Evolutionary conservation across 2,888 invertebrate species (phyloP).

Genomic region (Tachina grossa): DNA sequence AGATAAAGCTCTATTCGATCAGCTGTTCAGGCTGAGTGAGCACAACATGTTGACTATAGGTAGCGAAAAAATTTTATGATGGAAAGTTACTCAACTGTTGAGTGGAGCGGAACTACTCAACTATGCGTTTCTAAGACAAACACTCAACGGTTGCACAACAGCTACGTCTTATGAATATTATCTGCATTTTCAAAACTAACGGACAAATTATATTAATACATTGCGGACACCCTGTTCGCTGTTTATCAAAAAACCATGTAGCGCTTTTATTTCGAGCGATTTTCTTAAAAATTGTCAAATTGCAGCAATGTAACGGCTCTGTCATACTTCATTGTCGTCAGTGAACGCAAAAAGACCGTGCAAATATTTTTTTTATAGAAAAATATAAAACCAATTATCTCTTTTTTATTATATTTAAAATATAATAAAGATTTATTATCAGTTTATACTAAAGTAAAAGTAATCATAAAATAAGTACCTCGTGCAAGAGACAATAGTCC

Average conservation of each 20-base stretch:
- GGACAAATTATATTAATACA: too few species aligned
- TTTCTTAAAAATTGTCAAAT: not conserved
- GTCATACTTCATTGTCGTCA: slow-evolving; percentile 3
- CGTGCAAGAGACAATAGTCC: slow-evolving; percentile 25
- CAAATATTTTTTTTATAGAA: slow-evolving; percentile 22
- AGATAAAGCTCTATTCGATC: too few species aligned
- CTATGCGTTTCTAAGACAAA: too few species aligned
- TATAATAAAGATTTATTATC: not conserved
- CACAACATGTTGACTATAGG: too few species aligned
- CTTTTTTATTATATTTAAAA: not conserved
- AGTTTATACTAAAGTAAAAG: slow-evolving; percentile 2
- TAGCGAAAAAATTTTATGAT: too few species aligned
- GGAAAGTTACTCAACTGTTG: too few species aligned
- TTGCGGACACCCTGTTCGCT: not conserved
- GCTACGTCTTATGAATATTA: too few species aligned
- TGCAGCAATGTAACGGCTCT: slow-evolving; percentile 24
- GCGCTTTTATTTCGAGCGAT: not conserved
- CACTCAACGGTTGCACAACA: too few species aligned
- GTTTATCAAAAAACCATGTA: not conserved
- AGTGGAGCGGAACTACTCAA: too few species aligned
- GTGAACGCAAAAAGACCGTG: slow-evolving; percentile 38
- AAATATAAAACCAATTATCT: slow-evolving; percentile 51
- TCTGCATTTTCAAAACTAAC: too few species aligned
- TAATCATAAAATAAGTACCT: slow-evolving; percentile 47
- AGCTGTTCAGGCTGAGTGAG: too few species aligned